A percentile compares a stretch with the other conserved stretches of the same genome.
These are phyloP conservation scores for Cynoglossus semilaevis DNA, from an alignment of 2,113 vertebrate genomes.

Conservation along the genomic window DNA sequence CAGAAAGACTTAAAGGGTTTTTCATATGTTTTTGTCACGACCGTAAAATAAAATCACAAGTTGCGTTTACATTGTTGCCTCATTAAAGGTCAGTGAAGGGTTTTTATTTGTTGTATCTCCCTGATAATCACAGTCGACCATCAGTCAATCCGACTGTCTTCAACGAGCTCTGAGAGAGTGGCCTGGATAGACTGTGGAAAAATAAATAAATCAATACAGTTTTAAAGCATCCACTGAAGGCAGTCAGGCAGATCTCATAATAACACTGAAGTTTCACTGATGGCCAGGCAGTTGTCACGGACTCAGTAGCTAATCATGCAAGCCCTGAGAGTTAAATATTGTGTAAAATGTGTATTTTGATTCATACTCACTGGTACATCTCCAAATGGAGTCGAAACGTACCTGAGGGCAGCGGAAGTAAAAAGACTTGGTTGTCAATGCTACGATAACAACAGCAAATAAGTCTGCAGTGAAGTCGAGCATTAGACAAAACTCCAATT, in stretches of 20 bases:
- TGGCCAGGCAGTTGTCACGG: neutral
- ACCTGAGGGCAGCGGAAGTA: neutral
- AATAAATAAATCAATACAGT: neutral
- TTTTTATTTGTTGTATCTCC: neutral
- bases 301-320: neutral
- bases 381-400: neutral
- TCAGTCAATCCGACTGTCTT: neutral
- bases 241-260: neutral
- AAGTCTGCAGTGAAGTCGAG: neutral
- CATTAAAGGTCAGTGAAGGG: neutral
- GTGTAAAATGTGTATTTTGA: neutral
- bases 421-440: neutral
- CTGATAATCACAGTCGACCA: neutral
- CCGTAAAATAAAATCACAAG: neutral
- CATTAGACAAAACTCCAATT: neutral
- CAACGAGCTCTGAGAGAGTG: neutral
- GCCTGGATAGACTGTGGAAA: neutral
- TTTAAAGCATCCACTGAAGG: neutral
- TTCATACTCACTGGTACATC: neutral
- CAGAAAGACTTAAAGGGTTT: too few relatives aligned
- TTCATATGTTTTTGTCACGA: neutral
- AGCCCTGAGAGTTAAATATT: neutral
- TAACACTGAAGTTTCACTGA: neutral
- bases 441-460: neutral
- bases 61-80: neutral